Conservation (phyloP, 2,888 invertebrate genomes). For the Augiades crinisus region DNA sequence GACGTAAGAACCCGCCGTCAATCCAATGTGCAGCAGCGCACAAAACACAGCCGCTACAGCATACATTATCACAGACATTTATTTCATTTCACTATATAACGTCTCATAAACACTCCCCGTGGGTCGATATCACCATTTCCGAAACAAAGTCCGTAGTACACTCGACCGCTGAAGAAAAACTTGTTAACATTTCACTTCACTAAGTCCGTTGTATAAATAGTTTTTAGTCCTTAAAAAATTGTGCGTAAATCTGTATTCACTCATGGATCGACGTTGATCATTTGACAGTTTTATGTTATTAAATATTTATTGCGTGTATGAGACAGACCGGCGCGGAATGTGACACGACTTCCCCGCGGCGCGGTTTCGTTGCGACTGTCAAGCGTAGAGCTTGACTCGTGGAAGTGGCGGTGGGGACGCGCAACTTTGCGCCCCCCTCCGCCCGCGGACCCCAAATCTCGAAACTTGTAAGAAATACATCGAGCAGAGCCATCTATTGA, state of each 20-base stretch:
- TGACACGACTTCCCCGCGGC: slow-evolving; percentile 61
- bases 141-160: slow-evolving; percentile 77
- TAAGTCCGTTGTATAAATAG: slow-evolving; percentile 49
- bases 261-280: slow-evolving; percentile 48
- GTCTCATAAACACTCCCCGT: slow-evolving; percentile 80
- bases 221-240: slow-evolving; percentile 43
- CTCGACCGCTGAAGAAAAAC: slow-evolving; percentile 69
- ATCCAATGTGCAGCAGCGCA: slow-evolving; percentile 79
- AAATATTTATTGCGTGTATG: slow-evolving; percentile 72
- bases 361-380: slow-evolving; percentile 73
- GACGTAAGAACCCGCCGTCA: slow-evolving; percentile 77
- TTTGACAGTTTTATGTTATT: slow-evolving; percentile 64
- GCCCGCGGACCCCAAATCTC: slow-evolving; percentile 53
- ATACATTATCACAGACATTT: slow-evolving; percentile 79
- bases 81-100: slow-evolving; percentile 76
- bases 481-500: slow-evolving; percentile 58
- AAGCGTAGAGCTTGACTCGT: slow-evolving; percentile 62
- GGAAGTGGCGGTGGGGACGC: slow-evolving; percentile 71
- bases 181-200: slow-evolving; percentile 76
- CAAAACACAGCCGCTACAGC: slow-evolving; percentile 68
- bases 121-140: slow-evolving; percentile 82
- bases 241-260: slow-evolving; percentile 45
- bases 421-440: slow-evolving; percentile 60
- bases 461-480: slow-evolving; percentile 34
- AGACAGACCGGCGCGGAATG: slow-evolving; percentile 51